phyloP scores from a whole-genome alignment of 2,797 vertebrate genomes.

The Setipinna tenuifilis region DNA sequence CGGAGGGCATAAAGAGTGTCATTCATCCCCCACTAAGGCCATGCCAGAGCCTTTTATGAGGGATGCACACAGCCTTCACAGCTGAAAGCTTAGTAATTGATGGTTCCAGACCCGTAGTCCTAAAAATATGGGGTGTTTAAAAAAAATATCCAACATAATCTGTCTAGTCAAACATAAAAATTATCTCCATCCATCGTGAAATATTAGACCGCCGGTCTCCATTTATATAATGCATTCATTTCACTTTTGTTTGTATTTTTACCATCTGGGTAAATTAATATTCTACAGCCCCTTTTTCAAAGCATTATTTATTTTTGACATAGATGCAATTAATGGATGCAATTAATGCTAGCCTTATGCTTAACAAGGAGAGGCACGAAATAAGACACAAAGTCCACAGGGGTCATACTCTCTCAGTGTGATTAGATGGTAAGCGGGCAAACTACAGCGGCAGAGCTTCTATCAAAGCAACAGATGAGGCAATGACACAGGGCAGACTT shows the following conservation, averaged over 20 bases:
- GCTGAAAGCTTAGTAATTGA: slow-evolving; percentile 28
- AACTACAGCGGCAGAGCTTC: background rate
- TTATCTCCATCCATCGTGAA: background rate
- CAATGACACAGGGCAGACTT: background rate
- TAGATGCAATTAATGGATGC: background rate
- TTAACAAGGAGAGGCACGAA: background rate
- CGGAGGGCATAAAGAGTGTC: background rate
- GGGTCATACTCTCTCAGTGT: background rate
- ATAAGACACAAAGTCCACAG: background rate
- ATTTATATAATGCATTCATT: background rate
- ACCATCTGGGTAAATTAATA: background rate
- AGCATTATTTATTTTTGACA: background rate
- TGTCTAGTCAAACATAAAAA: background rate
- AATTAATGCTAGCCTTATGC: background rate
- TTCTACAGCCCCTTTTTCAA: background rate
- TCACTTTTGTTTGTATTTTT: background rate
- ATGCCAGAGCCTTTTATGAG: background rate
- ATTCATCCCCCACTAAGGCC: background rate
- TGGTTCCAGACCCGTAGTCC: background rate
- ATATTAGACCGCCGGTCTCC: background rate
- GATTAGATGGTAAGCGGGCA: background rate
- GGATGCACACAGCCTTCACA: background rate
- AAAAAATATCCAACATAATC: background rate
- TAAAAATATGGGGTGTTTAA: background rate
- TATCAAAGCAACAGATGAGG: background rate